A percentile compares a stretch with the other conserved stretches of the same genome.
Evolutionary conservation across 2,113 vertebrate genomes (phyloP).

Genomic region (Cyanoramphus novaezelandiae): DNA sequence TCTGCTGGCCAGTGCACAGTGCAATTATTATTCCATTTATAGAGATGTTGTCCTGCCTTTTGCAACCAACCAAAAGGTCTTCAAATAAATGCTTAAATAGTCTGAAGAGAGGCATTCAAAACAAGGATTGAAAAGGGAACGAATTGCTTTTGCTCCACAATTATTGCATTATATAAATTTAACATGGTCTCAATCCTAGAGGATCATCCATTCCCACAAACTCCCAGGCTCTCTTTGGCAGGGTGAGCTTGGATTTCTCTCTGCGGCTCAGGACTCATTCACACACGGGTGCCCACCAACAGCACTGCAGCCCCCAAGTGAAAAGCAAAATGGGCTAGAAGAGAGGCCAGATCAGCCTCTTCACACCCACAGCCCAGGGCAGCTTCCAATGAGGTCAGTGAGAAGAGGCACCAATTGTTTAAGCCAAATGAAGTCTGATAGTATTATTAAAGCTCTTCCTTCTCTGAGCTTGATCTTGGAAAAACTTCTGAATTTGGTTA

Average conservation of each 20-base stretch:
- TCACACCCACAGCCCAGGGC: neutral
- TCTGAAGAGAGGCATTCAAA: slow-evolving; percentile 58
- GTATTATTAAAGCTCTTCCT: neutral
- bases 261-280: accelerated
- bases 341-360: neutral
- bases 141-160: neutral
- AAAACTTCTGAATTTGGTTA: neutral
- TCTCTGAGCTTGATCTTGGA: neutral
- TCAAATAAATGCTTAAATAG: neutral
- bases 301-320: neutral
- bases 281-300: neutral
- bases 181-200: neutral
- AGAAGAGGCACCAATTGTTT: neutral
- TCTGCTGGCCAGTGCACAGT: neutral
- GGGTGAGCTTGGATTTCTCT: neutral
- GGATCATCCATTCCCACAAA: neutral
- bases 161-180: slow-evolving; percentile 25
- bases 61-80: slow-evolving; percentile 18
- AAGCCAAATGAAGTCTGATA: neutral
- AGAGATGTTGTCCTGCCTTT: slow-evolving; percentile 29
- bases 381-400: neutral
- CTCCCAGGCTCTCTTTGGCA: neutral
- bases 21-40: slow-evolving; percentile 58
- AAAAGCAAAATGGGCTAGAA: neutral
- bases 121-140: neutral